A percentile compares a stretch with the other conserved stretches of the same genome.
Conservation (phyloP, 2,113 vertebrate genomes). For the Setophaga coronata region DNA sequence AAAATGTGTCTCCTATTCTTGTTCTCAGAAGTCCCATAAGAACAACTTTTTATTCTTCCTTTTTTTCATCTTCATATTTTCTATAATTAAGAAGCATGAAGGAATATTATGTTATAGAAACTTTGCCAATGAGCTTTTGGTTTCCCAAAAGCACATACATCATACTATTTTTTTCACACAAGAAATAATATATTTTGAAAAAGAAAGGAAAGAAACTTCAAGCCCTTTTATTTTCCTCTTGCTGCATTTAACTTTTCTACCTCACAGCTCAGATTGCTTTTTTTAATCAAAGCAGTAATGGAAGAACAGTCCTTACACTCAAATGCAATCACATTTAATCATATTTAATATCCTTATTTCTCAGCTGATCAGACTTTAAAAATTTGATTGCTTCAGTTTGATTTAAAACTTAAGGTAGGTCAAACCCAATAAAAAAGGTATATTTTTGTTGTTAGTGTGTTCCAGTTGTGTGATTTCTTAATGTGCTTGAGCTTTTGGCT, state of each 20-base stretch:
- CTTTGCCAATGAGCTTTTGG: slow-evolving; percentile 17
- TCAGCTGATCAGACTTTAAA: slow-evolving; percentile 83
- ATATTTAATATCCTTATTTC: slow-evolving; percentile 85
- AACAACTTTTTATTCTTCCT: slow-evolving; percentile 37
- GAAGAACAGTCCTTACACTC: slow-evolving; percentile 80
- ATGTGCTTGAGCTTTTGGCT: not conserved
- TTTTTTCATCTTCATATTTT: slow-evolving; percentile 29
- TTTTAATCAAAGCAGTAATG: slow-evolving; percentile 85
- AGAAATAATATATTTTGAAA: slow-evolving; percentile 19
- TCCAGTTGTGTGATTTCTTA: not conserved
- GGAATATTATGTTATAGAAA: slow-evolving; percentile 19
- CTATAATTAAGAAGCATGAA: slow-evolving; percentile 56
- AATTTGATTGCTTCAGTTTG: slow-evolving; percentile 72
- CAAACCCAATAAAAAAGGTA: slow-evolving; percentile 52
- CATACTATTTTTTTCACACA: slow-evolving; percentile 30
- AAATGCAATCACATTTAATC: slow-evolving; percentile 83
- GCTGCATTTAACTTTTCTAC: slow-evolving; percentile 79
- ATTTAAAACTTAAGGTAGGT: slow-evolving; percentile 72
- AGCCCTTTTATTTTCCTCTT: slow-evolving; percentile 50
- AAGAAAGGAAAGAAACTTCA: slow-evolving; percentile 35
- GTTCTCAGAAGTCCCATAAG: slow-evolving; percentile 29
- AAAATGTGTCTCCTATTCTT: slow-evolving; percentile 28
- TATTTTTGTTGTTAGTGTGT: slow-evolving; percentile 52
- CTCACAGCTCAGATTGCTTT: slow-evolving; percentile 79
- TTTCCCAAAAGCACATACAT: slow-evolving; percentile 1